Conservation (phyloP, 2,888 invertebrate genomes). For the Spialia ferax region DNA sequence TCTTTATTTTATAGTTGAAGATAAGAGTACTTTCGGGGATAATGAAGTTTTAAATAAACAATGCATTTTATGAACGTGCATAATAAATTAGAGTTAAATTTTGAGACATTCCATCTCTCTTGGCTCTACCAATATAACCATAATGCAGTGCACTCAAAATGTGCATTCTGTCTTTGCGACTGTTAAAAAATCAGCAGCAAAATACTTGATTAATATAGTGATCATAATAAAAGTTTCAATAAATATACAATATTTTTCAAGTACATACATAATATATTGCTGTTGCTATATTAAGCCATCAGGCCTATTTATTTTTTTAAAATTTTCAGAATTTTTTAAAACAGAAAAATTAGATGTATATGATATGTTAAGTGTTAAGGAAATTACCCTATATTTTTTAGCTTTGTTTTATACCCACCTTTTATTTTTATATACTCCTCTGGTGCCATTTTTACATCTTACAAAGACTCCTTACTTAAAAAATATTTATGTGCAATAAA, state of each 20-base stretch:
- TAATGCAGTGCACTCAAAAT: background rate
- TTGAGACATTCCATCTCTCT: constrained; percentile 41
- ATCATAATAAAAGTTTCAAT: background rate
- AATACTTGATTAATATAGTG: background rate
- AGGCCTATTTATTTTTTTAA: constrained; percentile 6
- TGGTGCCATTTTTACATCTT: constrained; percentile 64
- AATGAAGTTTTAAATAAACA: no score
- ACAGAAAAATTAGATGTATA: background rate
- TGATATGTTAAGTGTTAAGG: constrained; percentile 22
- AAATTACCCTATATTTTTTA: constrained; percentile 51
- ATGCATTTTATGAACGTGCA: constrained; percentile 19
- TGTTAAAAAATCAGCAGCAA: constrained; percentile 1
- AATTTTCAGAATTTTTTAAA: background rate
- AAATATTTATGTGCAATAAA: constrained; percentile 36
- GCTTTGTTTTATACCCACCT: constrained; percentile 65
- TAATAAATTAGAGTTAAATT: constrained; percentile 3
- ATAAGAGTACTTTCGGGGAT: constrained; percentile 15
- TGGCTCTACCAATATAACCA: background rate
- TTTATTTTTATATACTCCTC: constrained; percentile 47
- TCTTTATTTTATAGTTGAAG: background rate
- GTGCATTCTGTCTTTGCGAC: background rate
- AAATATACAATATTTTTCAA: background rate
- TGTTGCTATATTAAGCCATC: background rate
- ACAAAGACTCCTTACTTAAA: constrained; percentile 12
- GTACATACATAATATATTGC: no score